phyloP scores from a whole-genome alignment of 1,140 invertebrate genomes.

The Theocolax elegans region DNA sequence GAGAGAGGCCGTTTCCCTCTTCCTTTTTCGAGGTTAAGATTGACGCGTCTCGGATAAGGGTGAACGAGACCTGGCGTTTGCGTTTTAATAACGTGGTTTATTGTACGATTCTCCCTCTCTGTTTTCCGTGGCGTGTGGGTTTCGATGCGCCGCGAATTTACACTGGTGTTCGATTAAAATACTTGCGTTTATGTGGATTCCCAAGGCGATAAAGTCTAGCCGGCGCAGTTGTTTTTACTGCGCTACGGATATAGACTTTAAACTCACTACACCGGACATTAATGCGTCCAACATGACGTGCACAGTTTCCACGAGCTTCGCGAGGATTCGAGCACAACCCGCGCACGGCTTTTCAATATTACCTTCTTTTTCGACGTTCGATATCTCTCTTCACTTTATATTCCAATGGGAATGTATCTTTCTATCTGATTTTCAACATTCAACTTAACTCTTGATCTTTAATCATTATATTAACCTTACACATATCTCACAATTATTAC shows the following conservation, averaged over 20 bases:
- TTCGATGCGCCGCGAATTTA: slow-evolving; percentile 14
- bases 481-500: no score
- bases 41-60: slow-evolving; percentile 1
- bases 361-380: not conserved
- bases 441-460: no score
- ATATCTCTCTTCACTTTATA: no score
- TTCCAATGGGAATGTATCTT: no score
- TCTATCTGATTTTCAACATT: no score
- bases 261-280: slow-evolving; percentile 27
- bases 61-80: not conserved
- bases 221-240: slow-evolving; percentile 20
- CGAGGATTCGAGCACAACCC: not conserved
- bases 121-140: not conserved
- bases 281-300: slow-evolving; percentile 22
- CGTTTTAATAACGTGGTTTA: slow-evolving; percentile 14
- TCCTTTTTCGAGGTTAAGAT: not conserved
- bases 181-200: slow-evolving; percentile 3
- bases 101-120: slow-evolving; percentile 1
- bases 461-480: no score
- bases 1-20: not conserved
- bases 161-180: slow-evolving; percentile 24
- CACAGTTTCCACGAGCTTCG: not conserved
- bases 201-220: slow-evolving; percentile 12
- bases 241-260: slow-evolving; percentile 26
- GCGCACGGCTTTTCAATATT: not conserved